A percentile compares a stretch with the other conserved stretches of the same genome.
Conservation (phyloP, 2,888 invertebrate genomes). For the Odontomyia ornata region DNA sequence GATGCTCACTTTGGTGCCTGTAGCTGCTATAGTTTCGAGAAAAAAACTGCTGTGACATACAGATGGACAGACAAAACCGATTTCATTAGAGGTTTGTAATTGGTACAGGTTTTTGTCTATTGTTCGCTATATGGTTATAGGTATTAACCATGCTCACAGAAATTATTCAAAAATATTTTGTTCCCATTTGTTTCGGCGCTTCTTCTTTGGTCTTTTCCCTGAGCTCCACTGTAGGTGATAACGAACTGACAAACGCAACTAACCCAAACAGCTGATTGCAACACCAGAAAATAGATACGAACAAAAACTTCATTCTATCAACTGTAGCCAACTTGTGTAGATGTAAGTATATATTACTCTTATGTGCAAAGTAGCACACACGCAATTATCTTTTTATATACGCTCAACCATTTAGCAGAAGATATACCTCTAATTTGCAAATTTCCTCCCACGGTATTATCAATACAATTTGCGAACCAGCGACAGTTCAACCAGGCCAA, state of each 20-base stretch:
- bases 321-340: neutral
- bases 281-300: neutral
- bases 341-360: neutral
- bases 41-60: too few relatives aligned
- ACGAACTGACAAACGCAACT: neutral
- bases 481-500: conserved; percentile 22
- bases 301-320: neutral
- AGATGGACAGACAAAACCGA: too few relatives aligned
- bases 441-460: conserved; percentile 41
- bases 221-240: neutral
- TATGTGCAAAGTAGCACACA: neutral
- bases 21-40: too few relatives aligned
- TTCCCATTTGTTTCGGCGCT: too few relatives aligned
- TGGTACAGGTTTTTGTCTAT: too few relatives aligned
- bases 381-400: conserved; percentile 24
- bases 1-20: too few relatives aligned
- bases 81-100: too few relatives aligned
- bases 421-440: conserved; percentile 35
- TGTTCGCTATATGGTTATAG: too few relatives aligned
- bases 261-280: conserved; percentile 25
- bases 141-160: too few relatives aligned
- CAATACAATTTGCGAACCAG: conserved; percentile 16
- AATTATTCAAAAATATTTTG: too few relatives aligned
- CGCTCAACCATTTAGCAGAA: neutral
- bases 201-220: neutral